Conservation (phyloP, 2,797 vertebrate species). For the Sebastes steindachneri region DNA sequence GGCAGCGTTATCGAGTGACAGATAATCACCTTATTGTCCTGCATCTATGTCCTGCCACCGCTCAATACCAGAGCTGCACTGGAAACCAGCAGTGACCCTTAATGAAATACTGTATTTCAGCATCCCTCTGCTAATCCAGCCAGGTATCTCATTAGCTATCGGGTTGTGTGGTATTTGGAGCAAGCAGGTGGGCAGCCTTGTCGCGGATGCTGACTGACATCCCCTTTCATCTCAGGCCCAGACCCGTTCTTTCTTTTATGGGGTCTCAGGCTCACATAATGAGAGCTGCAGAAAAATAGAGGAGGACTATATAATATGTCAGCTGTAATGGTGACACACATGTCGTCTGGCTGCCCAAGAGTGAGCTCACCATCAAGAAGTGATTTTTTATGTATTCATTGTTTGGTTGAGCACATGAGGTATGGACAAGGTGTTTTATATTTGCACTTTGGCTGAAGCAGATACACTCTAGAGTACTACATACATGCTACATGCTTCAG, state of each 20-base stretch:
- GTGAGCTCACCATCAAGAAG: constrained; percentile 13
- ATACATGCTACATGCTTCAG: not conserved
- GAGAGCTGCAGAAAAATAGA: constrained; percentile 36
- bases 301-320: constrained; percentile 1
- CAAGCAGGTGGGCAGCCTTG: constrained; percentile 77
- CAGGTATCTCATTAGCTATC: constrained; percentile 71
- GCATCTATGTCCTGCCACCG: constrained; percentile 38
- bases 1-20: constrained; percentile 55
- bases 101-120: constrained; percentile 68
- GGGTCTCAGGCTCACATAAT: constrained; percentile 31
- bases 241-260: constrained; percentile 51
- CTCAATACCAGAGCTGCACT: constrained; percentile 22
- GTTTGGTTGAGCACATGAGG: not conserved
- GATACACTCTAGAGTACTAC: not conserved
- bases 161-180: constrained; percentile 59
- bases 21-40: constrained; percentile 77
- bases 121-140: constrained; percentile 58
- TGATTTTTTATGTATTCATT: not conserved
- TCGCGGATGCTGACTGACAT: constrained; percentile 71
- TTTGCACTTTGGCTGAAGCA: not conserved
- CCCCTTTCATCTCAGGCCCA: constrained; percentile 77
- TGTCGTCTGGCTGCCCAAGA: constrained; percentile 32
- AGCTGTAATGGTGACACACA: constrained; percentile 20
- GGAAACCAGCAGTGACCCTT: constrained; percentile 38
- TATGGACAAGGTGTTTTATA: not conserved